phyloP scores from a whole-genome alignment of 2,888 invertebrate species.

The Eristalis tenax region DNA sequence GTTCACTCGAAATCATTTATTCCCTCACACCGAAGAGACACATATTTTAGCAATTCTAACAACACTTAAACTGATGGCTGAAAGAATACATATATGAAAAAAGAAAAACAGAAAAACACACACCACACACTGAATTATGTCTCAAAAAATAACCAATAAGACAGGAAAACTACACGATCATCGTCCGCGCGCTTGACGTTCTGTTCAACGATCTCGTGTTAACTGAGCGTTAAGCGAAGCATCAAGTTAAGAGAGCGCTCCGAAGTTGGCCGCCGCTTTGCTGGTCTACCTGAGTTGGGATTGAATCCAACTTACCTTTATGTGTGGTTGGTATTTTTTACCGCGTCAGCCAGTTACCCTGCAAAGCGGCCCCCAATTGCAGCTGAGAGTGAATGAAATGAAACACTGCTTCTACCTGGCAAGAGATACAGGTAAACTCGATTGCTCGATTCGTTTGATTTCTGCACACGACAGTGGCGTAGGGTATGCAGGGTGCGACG shows the following conservation, averaged over 20 bases:
- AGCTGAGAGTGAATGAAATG: conserved; percentile 34
- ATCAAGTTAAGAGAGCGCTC: conserved; percentile 48
- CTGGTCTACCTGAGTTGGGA: conserved; percentile 10
- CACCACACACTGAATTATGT: conserved; percentile 33
- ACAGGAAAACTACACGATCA: conserved; percentile 27
- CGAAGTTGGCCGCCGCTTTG: conserved; percentile 7
- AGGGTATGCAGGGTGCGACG: not conserved
- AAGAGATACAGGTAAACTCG: not conserved
- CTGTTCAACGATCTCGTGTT: conserved; percentile 59
- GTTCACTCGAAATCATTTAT: conserved; percentile 5
- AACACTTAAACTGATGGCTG: not conserved
- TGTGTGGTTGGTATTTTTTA: conserved; percentile 54
- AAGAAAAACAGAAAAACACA: conserved; percentile 6
- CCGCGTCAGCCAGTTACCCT: conserved; percentile 58
- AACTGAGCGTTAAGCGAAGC: conserved; percentile 38
- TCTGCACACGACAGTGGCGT: not conserved
- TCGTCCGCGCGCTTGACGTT: conserved; percentile 52
- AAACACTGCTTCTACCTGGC: conserved; percentile 1
- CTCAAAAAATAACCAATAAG: not conserved
- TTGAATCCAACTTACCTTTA: conserved; percentile 44
- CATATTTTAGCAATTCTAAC: not conserved
- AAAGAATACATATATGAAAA: not conserved
- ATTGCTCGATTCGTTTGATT: not conserved
- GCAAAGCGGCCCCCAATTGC: conserved; percentile 41
- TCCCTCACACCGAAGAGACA: not conserved